Percentiles rank a stretch among this genome's conserved stretches.
Evolutionary conservation across 2,888 invertebrate species (phyloP).

Genomic region (Oligia fasciuncula): DNA sequence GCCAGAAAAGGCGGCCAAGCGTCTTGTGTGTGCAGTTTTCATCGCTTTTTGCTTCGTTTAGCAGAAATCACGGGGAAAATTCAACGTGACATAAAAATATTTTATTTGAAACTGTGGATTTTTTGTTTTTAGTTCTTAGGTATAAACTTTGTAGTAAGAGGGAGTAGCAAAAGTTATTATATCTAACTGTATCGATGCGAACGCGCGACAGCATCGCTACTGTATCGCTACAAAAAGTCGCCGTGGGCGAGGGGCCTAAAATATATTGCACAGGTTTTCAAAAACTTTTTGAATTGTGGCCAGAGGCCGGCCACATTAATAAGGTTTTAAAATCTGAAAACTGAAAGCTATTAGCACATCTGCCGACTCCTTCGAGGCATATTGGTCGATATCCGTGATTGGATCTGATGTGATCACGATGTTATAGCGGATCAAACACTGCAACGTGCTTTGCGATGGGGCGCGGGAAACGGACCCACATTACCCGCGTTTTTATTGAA

Average conservation of each 20-base stretch:
- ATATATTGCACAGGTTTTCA: background rate
- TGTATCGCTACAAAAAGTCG: too few relatives aligned
- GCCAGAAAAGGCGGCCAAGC: conserved; percentile 56
- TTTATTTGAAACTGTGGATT: conserved; percentile 19
- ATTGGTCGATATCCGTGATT: too few relatives aligned
- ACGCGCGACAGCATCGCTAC: too few relatives aligned
- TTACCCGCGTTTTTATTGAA: too few relatives aligned
- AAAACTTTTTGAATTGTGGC: background rate
- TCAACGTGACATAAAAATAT: conserved; percentile 51
- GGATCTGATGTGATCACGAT: background rate
- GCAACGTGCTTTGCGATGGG: too few relatives aligned
- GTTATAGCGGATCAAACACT: background rate
- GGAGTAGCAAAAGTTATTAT: background rate
- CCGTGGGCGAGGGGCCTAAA: background rate
- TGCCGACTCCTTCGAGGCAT: too few relatives aligned
- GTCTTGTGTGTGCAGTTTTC: conserved; percentile 66
- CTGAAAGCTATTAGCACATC: background rate
- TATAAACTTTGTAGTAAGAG: background rate
- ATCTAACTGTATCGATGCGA: background rate
- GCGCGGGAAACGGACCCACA: too few relatives aligned
- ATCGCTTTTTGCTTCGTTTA: conserved; percentile 69
- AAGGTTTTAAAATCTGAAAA: background rate
- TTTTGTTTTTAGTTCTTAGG: conserved; percentile 1
- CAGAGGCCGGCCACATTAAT: background rate
- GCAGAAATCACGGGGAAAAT: conserved; percentile 59